A percentile compares a stretch with the other conserved stretches of the same genome.
Evolutionary conservation across 2,797 vertebrate species (phyloP).

Genomic region (Mus minutoides): DNA sequence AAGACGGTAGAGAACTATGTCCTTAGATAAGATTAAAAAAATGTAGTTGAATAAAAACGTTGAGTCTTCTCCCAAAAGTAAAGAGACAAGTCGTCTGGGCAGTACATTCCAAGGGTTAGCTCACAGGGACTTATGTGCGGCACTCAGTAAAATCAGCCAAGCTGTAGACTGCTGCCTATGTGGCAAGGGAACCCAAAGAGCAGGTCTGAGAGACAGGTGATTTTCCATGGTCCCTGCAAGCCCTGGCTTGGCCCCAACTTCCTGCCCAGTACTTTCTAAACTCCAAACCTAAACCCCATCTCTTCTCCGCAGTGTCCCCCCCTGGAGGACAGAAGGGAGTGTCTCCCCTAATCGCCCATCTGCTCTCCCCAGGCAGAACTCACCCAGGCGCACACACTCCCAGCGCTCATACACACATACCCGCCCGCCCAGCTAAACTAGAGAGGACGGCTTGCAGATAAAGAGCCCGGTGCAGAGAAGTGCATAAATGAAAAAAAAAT

Average conservation of each 20-base stretch:
- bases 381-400: neutral
- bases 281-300: conserved; percentile 54
- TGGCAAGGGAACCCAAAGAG: conserved; percentile 67
- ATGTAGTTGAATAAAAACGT: neutral
- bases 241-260: conserved; percentile 60
- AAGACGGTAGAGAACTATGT: neutral
- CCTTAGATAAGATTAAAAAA: neutral
- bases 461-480: neutral
- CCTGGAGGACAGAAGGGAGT: conserved; percentile 46
- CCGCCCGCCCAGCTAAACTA: neutral
- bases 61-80: neutral
- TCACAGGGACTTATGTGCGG: conserved; percentile 20
- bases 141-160: conserved; percentile 68
- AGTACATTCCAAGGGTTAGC: conserved; percentile 9
- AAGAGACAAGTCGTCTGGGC: neutral
- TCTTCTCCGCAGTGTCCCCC: conserved; percentile 22
- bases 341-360: conserved; percentile 58
- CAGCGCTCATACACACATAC: neutral
- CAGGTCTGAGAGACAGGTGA: conserved; percentile 77
- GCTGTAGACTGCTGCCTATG: conserved; percentile 45
- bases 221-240: conserved; percentile 69
- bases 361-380: conserved; percentile 40
- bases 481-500: conserved; percentile 71
- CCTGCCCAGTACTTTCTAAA: conserved; percentile 48
- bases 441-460: neutral